Percentiles rank a stretch among this genome's conserved stretches.
phyloP scores from a whole-genome alignment of 2,797 vertebrate genomes.

The Notamacropus eugenii region DNA sequence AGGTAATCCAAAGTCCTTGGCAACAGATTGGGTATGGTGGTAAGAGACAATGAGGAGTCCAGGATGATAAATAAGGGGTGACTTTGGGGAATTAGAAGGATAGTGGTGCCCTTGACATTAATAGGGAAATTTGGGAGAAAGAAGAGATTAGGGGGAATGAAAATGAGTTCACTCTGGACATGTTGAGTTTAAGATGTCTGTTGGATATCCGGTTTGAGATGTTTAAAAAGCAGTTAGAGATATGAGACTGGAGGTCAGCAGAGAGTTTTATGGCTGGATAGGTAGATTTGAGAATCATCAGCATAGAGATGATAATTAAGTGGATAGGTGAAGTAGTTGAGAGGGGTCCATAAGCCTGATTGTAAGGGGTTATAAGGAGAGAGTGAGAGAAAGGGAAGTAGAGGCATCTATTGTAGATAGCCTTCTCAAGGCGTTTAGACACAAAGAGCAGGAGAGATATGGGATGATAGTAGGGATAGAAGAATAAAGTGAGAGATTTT shows the following conservation, averaged over 20 bases:
- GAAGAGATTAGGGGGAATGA: neutral
- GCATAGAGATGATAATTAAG: neutral
- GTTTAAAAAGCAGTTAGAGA: neutral
- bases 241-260: neutral
- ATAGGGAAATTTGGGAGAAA: neutral
- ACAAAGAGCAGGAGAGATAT: neutral
- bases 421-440: neutral
- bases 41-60: neutral
- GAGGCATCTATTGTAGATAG: neutral
- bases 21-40: neutral
- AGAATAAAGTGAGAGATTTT: too few species aligned
- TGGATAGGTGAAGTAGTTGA: neutral
- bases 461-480: neutral
- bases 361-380: neutral
- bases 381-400: neutral
- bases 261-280: neutral
- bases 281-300: neutral
- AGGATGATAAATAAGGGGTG: neutral
- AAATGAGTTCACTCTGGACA: too few species aligned
- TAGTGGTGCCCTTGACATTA: neutral
- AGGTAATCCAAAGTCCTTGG: neutral
- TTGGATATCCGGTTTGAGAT: neutral
- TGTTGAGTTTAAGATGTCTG: neutral
- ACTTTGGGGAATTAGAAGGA: neutral
- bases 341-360: neutral